Conservation (phyloP, 1,140 invertebrate genomes). For the Drosophila persimilis region DNA sequence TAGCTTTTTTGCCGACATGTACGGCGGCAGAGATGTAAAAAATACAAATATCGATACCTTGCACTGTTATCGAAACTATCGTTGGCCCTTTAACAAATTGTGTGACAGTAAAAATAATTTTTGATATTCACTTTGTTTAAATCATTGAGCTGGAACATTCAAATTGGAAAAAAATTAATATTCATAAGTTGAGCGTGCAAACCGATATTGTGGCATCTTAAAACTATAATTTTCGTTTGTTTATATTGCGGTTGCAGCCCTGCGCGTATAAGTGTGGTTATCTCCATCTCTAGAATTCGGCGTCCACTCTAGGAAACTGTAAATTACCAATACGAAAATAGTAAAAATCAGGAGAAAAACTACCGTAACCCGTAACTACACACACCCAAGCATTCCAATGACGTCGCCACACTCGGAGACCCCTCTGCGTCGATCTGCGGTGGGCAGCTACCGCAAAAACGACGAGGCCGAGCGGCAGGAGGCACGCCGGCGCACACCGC, state of each 20-base stretch:
- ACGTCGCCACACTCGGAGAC: conserved; percentile 70
- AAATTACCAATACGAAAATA: conserved; percentile 63
- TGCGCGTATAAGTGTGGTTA: too few species aligned
- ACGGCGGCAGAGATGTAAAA: background rate
- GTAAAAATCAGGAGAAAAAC: conserved; percentile 28
- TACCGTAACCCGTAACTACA: background rate
- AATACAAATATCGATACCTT: background rate
- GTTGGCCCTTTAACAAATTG: background rate
- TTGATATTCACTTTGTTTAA: too few species aligned
- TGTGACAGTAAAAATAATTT: too few species aligned
- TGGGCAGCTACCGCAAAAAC: conserved; percentile 59
- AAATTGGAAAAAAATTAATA: conserved; percentile 18
- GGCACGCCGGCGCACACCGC: conserved; percentile 62
- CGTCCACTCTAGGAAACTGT: conserved; percentile 78
- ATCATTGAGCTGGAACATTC: too few species aligned
- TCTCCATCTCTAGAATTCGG: conserved; percentile 45
- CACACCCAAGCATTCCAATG: background rate
- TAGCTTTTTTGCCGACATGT: conserved; percentile 13
- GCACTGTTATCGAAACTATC: background rate
- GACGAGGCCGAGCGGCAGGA: conserved; percentile 78
- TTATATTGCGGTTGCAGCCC: too few species aligned
- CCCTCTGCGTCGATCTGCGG: conserved; percentile 17
- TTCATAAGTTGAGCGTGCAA: too few species aligned
- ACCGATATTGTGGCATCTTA: too few species aligned
- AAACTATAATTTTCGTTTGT: too few species aligned